Base-by-base conservation (phyloP, 2,888 invertebrate genomes). In the Tipula unca region DNA sequence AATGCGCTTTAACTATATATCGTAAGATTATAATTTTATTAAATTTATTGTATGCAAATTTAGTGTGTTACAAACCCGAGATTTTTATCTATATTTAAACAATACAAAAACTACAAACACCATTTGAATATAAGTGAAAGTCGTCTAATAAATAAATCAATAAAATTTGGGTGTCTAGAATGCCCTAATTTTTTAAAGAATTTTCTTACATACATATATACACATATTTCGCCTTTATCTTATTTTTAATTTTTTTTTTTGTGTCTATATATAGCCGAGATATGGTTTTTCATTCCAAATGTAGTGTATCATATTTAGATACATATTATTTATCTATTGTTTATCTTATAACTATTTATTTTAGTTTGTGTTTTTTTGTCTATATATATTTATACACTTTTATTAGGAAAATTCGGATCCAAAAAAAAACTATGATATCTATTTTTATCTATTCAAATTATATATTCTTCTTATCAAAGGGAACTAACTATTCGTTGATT, bases 371-470 rank as follows among this genome's bases (percentile, higher is more conserved):
- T 3, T 48, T 54, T 54, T 54, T 17, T 54, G 48, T 54, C 48
- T 54, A 39, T 39, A 6, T 39, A 8, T 39, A 39, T 39, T 2
- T 39, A 39, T 17, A 54, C 48, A 54, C 48, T 54, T 54, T 54
- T 54, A 69, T 69, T 25, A 25, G 20, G 69, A 69, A 69, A 69
- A 69, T 25, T 69, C 69, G 25, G 69, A 69, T 48, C 4, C 48
- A 48, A 48, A 48, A 17, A n/a, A 42, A 48, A 48, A 17, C 48
- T n/a, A n/a, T 48, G 17, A 48, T 69, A 69, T 69, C 69, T 69
- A 69, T 69, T 69, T 69, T 69, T 69, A 69, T 69, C 69, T 69
- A 69, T 69, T 69, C 69, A 69, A 69, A 69, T 69, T 69, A 69
- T 69, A 25, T 69, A 3, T 69, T 54, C 5, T 69, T 25, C 69